Evolutionary conservation across 2,888 invertebrate species (phyloP).

Genomic region (Hedya salicella): DNA sequence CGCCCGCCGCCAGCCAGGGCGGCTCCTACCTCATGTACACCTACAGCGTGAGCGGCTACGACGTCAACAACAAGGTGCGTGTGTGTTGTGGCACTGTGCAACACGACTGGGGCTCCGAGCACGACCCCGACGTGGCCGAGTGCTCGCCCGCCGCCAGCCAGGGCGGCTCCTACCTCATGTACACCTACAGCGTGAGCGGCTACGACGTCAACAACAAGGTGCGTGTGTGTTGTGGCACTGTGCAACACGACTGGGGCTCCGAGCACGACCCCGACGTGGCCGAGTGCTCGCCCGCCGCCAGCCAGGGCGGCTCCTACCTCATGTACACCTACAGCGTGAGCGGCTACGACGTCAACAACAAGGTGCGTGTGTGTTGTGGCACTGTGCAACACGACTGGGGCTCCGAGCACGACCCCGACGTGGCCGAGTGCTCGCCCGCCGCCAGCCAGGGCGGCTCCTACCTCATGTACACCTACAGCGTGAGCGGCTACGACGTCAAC

Average conservation of each 20-base stretch:
- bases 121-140: slow-evolving; percentile 97
- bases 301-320: slow-evolving; percentile 96
- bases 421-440: slow-evolving; percentile 97
- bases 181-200: slow-evolving; percentile 97
- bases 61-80: slow-evolving; percentile 95
- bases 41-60: slow-evolving; percentile 97
- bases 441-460: slow-evolving; percentile 97
- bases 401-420: slow-evolving; percentile 98
- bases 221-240: slow-evolving; percentile 39
- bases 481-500: slow-evolving; percentile 97
- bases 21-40: slow-evolving; percentile 99
- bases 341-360: slow-evolving; percentile 98
- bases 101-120: slow-evolving; percentile 92
- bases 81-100: not conserved
- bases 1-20: slow-evolving; percentile 96
- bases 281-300: slow-evolving; percentile 97
- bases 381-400: no score
- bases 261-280: slow-evolving; percentile 98
- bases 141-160: slow-evolving; percentile 97
- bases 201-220: slow-evolving; percentile 98
- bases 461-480: slow-evolving; percentile 98
- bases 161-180: slow-evolving; percentile 98
- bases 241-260: slow-evolving; percentile 87
- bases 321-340: slow-evolving; percentile 99
- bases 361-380: slow-evolving; percentile 82